phyloP scores from a whole-genome alignment of 2,888 invertebrate genomes.

The Flexamia atlantica region DNA sequence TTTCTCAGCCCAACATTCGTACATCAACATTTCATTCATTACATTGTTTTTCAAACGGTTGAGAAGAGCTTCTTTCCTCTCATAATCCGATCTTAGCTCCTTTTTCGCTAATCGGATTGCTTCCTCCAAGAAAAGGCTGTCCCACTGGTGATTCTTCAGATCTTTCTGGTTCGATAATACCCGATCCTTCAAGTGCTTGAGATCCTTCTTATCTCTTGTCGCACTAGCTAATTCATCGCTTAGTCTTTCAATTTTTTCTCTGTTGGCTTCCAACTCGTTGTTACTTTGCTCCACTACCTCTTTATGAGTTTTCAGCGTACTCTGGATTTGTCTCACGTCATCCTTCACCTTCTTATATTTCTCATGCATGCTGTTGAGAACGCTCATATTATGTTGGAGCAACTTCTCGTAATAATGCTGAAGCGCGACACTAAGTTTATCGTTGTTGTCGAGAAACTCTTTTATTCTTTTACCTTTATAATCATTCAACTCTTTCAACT shows the following conservation, averaged over 20 bases:
- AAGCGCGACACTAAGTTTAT: neutral
- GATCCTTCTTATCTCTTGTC: neutral
- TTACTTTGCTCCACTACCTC: neutral
- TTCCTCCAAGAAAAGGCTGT: constrained; percentile 11
- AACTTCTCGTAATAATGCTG: constrained; percentile 30
- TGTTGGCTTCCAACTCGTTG: neutral
- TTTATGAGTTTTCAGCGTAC: constrained; percentile 4
- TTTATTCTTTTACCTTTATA: constrained; percentile 20
- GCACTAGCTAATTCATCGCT: neutral
- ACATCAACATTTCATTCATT: neutral
- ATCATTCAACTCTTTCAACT: neutral
- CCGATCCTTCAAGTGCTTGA: neutral
- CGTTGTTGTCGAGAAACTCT: constrained; percentile 2
- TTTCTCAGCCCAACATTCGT: neutral
- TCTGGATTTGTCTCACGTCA: neutral
- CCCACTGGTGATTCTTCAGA: neutral
- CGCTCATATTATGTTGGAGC: neutral
- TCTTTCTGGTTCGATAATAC: neutral
- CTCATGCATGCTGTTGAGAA: constrained; percentile 16
- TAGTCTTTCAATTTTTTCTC: neutral
- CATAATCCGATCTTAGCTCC: neutral
- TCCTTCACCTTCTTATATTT: neutral
- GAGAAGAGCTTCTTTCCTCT: neutral
- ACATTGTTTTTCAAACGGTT: neutral
- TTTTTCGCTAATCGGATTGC: neutral